Evolutionary conservation across 2,888 invertebrate species (phyloP).

Genomic region (Caenorhabditis becei): DNA sequence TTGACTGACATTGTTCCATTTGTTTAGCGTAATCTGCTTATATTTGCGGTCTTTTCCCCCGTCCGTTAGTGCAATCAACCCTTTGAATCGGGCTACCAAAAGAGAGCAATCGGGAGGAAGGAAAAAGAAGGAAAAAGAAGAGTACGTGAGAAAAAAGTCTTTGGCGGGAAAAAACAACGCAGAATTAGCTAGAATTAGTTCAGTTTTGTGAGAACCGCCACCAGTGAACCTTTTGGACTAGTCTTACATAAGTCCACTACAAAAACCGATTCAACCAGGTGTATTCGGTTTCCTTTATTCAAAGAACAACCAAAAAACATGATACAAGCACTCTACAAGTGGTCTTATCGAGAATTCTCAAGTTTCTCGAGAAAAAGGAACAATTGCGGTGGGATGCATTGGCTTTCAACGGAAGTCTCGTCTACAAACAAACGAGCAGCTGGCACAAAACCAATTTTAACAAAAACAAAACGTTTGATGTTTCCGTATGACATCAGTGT

Average conservation of each 20-base stretch:
- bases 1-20: conserved; percentile 12
- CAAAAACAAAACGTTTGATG: too few species aligned
- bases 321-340: neutral
- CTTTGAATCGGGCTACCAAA: conserved; percentile 14
- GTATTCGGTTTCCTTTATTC: neutral
- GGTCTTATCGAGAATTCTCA: neutral
- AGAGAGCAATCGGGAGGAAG: conserved; percentile 4
- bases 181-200: too few species aligned
- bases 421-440: neutral
- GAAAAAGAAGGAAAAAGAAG: neutral
- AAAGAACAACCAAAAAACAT: conserved; percentile 1
- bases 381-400: too few species aligned
- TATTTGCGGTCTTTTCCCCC: conserved; percentile 1
- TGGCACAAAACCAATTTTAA: too few species aligned
- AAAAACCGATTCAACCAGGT: neutral
- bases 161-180: neutral
- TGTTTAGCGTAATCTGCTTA: conserved; percentile 49
- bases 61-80: neutral
- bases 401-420: neutral
- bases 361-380: neutral
- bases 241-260: too few species aligned
- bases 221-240: too few species aligned
- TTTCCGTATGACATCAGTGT: too few species aligned
- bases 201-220: too few species aligned
- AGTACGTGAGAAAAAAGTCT: conserved; percentile 5